Base-by-base conservation (phyloP, 2,888 invertebrate genomes). In the Caenorhabditis sulstoni region DNA sequence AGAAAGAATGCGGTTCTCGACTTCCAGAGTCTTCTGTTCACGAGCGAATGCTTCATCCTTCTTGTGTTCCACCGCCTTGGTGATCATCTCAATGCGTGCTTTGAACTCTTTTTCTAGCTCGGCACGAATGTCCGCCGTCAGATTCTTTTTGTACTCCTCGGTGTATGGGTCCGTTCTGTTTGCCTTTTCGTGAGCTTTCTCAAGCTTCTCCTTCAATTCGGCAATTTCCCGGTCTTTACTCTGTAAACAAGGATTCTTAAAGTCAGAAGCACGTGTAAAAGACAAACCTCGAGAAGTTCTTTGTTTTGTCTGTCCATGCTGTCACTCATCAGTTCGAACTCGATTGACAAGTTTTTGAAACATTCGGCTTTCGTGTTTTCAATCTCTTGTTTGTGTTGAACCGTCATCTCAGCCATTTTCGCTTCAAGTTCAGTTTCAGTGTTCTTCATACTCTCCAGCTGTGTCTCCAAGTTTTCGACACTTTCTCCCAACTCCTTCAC, bases 31-130 rank as follows among this genome's bases (percentile, higher is more conserved):
- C 39, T 87, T 87, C 37, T 83, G 78, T 16, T 82, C 65, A 23
- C 85, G 70, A 20, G 80, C 79, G 18, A 88, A 70, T 9, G 83
- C 82, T 14, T 85, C 86, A 22, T 86, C 84, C 44, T 86, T 85
- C 65, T 87, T 86, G 61, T 84, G 81, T 57, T 87, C 87, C 4
- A 88, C 67, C 3, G 87, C 87, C 39, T 87, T 84, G 1, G 88
- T 70, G 12, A 88, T 79, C 22, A 87, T 66, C 29, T 85, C 85
- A 58, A 81, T 86, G 18, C 85, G 81, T 7, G 79, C 73, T 67
- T 85, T 85, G 74, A 80, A 85, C 59, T 85, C 85, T 45, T 82
- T 85, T 47, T 85, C 85, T 3, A 85, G 68, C 16, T 81, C 81
- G 0, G 57, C 35, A 20, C 84, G 66, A 45, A 82, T 79, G 18